phyloP scores from a whole-genome alignment of 2,113 vertebrate genomes.

The Variabilichromis moorii region DNA sequence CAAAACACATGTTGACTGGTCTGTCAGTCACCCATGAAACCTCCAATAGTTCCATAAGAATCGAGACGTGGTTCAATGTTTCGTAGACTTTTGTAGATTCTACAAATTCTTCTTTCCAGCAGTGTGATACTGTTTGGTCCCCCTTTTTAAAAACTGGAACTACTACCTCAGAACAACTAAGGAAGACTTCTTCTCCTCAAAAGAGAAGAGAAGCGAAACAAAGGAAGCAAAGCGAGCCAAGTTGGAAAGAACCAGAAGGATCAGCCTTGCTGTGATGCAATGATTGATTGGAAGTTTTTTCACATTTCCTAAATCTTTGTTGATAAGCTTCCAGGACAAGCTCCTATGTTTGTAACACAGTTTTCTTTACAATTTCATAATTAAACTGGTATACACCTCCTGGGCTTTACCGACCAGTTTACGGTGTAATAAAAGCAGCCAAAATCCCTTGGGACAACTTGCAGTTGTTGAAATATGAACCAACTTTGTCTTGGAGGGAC shows the following conservation, averaged over 20 bases:
- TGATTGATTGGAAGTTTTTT: neutral
- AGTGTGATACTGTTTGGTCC: neutral
- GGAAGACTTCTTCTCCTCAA: neutral
- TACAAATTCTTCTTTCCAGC: neutral
- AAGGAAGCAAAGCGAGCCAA: neutral
- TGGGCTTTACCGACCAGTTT: neutral
- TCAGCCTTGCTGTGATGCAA: neutral
- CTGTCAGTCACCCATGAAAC: neutral
- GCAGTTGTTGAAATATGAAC: neutral
- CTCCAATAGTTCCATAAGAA: neutral
- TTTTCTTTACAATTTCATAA: neutral
- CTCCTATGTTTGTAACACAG: neutral
- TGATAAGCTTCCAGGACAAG: neutral
- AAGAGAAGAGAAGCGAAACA: neutral
- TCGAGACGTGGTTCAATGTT: rapidly evolving
- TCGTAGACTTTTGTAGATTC: neutral
- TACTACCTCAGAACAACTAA: neutral
- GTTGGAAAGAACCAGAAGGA: neutral
- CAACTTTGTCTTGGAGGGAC: neutral
- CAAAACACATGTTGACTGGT: neutral
- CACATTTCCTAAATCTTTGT: neutral
- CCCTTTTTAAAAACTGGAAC: neutral
- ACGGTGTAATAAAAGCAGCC: neutral
- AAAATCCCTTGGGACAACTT: neutral
- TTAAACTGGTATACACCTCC: neutral